These are phyloP conservation scores for Mareca penelope DNA, from an alignment of 2,797 vertebrate species.

Conservation along the genomic window DNA sequence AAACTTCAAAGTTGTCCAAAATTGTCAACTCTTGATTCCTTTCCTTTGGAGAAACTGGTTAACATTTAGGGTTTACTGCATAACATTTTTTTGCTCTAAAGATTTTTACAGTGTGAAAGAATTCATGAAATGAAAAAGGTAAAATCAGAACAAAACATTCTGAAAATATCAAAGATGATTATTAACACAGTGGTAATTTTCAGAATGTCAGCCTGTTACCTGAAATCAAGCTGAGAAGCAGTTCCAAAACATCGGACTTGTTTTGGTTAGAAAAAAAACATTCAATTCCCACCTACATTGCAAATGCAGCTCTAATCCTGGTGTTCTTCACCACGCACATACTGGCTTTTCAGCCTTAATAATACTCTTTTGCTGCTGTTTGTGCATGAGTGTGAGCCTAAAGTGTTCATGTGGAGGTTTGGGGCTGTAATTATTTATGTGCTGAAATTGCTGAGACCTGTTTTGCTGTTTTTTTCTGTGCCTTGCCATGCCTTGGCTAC, in stretches of 20 bases:
- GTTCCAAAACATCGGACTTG: not conserved
- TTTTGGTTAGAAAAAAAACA: not conserved
- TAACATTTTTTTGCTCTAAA: not conserved
- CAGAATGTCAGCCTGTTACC: not conserved
- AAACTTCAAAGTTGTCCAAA: not conserved
- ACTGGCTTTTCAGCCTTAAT: not conserved
- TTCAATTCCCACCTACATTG: not conserved
- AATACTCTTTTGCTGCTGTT: not conserved
- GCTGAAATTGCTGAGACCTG: not conserved
- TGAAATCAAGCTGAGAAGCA: not conserved
- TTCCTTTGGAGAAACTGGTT: not conserved
- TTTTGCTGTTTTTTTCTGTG: not conserved
- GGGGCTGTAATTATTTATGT: not conserved
- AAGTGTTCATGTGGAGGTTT: fast-evolving
- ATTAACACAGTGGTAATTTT: not conserved
- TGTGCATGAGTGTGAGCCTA: not conserved
- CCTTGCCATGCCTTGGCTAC: not conserved
- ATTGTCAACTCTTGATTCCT: not conserved
- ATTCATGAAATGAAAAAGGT: not conserved
- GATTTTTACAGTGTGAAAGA: not conserved
- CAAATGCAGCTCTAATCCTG: not conserved
- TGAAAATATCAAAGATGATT: not conserved
- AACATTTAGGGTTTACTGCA: too few relatives aligned
- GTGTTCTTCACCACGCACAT: not conserved
- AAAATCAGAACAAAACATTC: not conserved